Conservation (phyloP, 1,140 invertebrate species). For the Bombus cullumanus region DNA sequence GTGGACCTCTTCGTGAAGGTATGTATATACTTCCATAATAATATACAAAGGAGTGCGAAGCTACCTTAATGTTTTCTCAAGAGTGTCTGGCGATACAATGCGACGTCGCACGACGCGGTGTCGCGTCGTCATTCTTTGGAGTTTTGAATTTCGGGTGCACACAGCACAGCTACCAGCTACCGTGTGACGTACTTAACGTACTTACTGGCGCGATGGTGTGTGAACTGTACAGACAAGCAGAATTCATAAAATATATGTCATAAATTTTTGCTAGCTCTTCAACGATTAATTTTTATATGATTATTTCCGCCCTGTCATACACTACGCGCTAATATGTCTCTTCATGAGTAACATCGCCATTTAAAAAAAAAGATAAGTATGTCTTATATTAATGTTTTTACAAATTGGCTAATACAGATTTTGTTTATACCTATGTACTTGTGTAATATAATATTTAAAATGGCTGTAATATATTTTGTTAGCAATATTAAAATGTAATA, state of each 20-base stretch:
- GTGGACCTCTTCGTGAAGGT: slow-evolving; percentile 19
- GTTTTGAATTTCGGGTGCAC: background rate
- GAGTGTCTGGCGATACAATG: slow-evolving; percentile 39
- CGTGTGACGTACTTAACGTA: slow-evolving; percentile 16
- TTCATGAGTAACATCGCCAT: background rate
- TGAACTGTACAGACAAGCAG: background rate
- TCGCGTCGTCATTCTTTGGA: slow-evolving; percentile 36
- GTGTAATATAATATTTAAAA: background rate
- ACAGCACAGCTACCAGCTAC: slow-evolving; percentile 22
- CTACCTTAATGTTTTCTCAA: slow-evolving; percentile 48
- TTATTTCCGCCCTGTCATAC: background rate
- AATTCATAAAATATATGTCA: slow-evolving; percentile 8
- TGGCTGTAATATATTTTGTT: background rate
- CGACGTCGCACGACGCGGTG: too few species aligned
- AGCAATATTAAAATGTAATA: too few species aligned
- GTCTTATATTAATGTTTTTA: background rate
- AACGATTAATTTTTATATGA: background rate
- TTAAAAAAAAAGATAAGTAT: background rate
- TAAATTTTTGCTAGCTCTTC: slow-evolving; percentile 39
- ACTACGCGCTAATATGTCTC: too few species aligned
- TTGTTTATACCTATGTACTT: background rate
- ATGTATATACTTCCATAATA: background rate
- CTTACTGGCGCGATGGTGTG: too few species aligned
- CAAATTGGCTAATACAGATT: background rate
- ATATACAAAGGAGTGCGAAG: background rate